Base-by-base conservation (phyloP, 2,888 invertebrate genomes). In the Dioctria rufipes region DNA sequence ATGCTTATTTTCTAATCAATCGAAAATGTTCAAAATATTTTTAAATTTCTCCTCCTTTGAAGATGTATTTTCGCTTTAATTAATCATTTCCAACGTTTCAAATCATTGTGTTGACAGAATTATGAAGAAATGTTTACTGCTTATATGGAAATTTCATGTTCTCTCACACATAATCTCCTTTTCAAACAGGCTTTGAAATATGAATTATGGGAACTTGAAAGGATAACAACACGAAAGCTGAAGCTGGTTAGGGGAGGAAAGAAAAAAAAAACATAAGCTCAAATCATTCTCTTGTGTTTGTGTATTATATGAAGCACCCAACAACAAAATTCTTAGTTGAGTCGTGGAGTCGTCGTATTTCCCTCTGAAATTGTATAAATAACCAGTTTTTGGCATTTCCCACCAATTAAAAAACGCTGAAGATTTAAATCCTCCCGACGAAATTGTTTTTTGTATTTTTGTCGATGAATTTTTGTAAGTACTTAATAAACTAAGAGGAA, bases 371-470 rank as follows among this genome's bases (percentile, higher is more conserved):
- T 71, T 46, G 46, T 71, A 40, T 71, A 46, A 37, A 54, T 54
- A 39, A 67, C 67, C 71, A 71, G 71, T 51, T 71, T 54, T 71
- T 49, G 39, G 71, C 71, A 71, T 71, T 71, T 71, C 39, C 71
- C n/a, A 37, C 71, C 49, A 67, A 25, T 67, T 67, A 25, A 25
- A 67, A 67, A 71, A 71, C 54, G 39, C 51, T 71, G 71, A 51
- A 67, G 51, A 54, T 37, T 46, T 13, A 71, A 71, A 71, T 71
- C 40, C 67, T 71, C 39, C 46, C 46, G 46, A 11, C 39, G 25
- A 25, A 11, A n/a, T 54, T 67, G 51, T 37, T 71, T 51, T 71
- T 71, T 39, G 58, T 49, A 71, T 54, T 71, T 71, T 39, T 25
- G 42, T 8, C 39, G 43, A 66, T 39, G 66, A 25, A 25, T n/a